These are phyloP conservation scores for Podabrus alpinus DNA, from an alignment of 2,888 invertebrate species.

Conservation along the genomic window DNA sequence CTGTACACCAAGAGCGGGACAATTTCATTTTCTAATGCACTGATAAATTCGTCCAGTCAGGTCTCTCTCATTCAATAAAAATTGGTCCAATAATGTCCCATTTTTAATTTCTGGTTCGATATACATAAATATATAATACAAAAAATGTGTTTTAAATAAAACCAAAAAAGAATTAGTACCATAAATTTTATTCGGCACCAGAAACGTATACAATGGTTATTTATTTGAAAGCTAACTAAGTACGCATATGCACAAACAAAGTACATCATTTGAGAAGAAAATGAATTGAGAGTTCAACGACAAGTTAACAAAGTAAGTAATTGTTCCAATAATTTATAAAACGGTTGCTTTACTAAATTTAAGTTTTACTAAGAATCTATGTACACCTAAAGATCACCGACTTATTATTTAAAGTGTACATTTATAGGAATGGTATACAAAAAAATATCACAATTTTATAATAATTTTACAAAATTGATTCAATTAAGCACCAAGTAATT, in stretches of 20 bases:
- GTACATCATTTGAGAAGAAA: not conserved
- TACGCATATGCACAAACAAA: not conserved
- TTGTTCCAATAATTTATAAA: not conserved
- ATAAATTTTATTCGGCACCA: conserved; percentile 38
- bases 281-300: not conserved
- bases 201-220: conserved; percentile 33
- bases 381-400: not conserved
- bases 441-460: not conserved
- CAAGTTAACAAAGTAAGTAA: not conserved
- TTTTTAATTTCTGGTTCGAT: too few species aligned
- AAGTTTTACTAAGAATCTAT: not conserved
- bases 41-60: too few species aligned
- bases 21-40: too few species aligned
- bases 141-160: too few species aligned
- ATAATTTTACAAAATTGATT: not conserved
- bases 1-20: too few species aligned
- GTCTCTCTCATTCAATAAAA: too few species aligned
- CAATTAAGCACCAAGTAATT: not conserved
- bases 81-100: too few species aligned
- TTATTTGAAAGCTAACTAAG: not conserved
- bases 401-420: not conserved
- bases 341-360: not conserved
- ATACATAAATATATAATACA: too few species aligned
- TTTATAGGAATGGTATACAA: not conserved
- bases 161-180: conserved; percentile 32